phyloP scores from a whole-genome alignment of 2,797 vertebrate species.

The Acridotheres tristis region DNA sequence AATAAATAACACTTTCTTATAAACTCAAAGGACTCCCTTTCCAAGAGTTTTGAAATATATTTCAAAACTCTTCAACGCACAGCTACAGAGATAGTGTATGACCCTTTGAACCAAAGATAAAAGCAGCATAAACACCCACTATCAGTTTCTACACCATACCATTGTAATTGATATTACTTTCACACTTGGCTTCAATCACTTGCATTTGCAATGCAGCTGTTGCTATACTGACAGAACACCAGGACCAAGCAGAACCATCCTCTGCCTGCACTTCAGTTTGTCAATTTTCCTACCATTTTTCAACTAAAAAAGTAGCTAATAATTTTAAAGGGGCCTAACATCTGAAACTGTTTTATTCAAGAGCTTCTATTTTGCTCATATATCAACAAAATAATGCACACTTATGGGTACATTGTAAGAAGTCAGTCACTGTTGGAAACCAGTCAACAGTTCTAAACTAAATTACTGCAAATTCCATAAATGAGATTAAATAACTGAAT shows the following conservation, averaged over 20 bases:
- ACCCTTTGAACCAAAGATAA: not conserved
- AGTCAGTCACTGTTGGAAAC: not conserved
- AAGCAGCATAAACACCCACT: not conserved
- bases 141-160: not conserved
- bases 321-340: not conserved
- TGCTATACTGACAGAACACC: not conserved
- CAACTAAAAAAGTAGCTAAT: not conserved
- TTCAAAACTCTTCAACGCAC: not conserved
- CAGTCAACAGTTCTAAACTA: not conserved
- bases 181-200: not conserved
- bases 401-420: not conserved
- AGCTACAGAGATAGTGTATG: accelerated
- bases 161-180: not conserved
- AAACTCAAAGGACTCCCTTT: not conserved
- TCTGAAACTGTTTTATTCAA: not conserved
- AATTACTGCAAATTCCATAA: not conserved
- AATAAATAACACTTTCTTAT: not conserved
- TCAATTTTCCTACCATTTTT: not conserved
- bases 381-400: not conserved
- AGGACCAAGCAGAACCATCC: not conserved
- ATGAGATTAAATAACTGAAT: not conserved
- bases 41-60: not conserved
- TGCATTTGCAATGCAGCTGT: not conserved
- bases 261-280: not conserved
- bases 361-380: not conserved